Percentiles rank a stretch among this genome's conserved stretches.
phyloP scores from a whole-genome alignment of 2,888 invertebrate species.

The Yponomeuta sedellus region DNA sequence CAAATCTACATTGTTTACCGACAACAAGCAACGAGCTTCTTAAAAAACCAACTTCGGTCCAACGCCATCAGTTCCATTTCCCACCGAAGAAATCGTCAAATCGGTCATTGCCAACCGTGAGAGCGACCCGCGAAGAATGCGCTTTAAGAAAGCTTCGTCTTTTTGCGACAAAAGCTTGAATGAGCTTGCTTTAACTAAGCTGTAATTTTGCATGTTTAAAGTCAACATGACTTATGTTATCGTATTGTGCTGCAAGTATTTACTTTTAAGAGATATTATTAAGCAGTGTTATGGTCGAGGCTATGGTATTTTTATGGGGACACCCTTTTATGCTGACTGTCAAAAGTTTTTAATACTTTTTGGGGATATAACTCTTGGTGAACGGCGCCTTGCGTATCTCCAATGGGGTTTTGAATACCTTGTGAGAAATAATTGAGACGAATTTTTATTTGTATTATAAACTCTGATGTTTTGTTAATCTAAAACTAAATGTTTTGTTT shows the following conservation, averaged over 20 bases:
- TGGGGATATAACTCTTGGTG: not conserved
- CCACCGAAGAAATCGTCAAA: not conserved
- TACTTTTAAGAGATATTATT: slow-evolving; percentile 8
- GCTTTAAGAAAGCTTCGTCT: not conserved
- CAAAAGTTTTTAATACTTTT: slow-evolving; percentile 13
- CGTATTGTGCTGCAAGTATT: slow-evolving; percentile 13
- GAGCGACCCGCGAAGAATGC: not conserved
- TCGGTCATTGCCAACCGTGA: not conserved
- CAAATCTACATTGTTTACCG: too few relatives aligned
- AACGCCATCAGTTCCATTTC: too few relatives aligned
- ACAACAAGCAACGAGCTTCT: too few relatives aligned
- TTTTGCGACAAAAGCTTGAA: slow-evolving; percentile 1
- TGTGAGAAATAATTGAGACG: not conserved
- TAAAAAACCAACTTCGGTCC: too few relatives aligned
- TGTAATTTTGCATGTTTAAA: slow-evolving; percentile 32
- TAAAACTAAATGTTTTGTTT: too few relatives aligned
- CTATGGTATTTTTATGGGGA: slow-evolving; percentile 10
- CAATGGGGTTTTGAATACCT: not conserved
- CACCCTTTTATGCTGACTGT: slow-evolving; percentile 13
- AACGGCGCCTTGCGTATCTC: not conserved
- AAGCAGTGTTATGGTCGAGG: not conserved
- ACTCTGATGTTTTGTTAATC: too few relatives aligned
- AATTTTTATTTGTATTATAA: not conserved
- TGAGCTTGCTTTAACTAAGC: slow-evolving; percentile 17
- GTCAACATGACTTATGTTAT: slow-evolving; percentile 28